Base-by-base conservation (phyloP, 2,797 vertebrate species). In the Apogon hyalosoma region DNA sequence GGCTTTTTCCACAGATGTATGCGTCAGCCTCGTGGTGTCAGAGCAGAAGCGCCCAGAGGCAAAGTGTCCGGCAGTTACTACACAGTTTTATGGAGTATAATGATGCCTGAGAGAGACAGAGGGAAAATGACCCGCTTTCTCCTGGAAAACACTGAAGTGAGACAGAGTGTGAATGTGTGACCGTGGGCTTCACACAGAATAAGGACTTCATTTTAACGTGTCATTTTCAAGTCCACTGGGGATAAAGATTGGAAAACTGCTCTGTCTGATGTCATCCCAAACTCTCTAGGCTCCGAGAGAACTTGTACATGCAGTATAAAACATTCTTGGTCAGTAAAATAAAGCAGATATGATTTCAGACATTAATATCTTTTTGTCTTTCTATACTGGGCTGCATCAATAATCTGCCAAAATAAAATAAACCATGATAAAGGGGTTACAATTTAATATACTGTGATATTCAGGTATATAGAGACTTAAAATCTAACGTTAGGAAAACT, bases 291-390 rank as follows among this genome's bases (percentile, higher is more conserved):
- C 16, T n/a, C 50, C 38, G 36, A 7, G 14, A 47, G 40, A 47
- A 42, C 58, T 0, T 52, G 46, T 33, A 16, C 52, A 6, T 21
- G 19, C 24, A 56, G 60, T 36, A 82, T 75, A 51, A 79, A 83
- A 80, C 48, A 72, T 63, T 57, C 64, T 74, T 53, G 13, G 11
- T 2, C 3, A 54, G 57, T 79, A 64, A 77, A 81, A 77, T 50
- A 52, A 50, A 79, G 51, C 9, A 11, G 24, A 21, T 21, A 21
- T 21, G 2, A 21, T 21, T 21, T 21, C 3, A 21, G 19, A 21
- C 19, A 21, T 21, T 3, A 21, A 21, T 21, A 21, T 21, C 19
- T 21, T 21, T 21, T 11, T 31, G 28, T 31, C 28, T 31, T 6
- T 31, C 28, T 31, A 8, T 8, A 31, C 28, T 31, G 28, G 28